These are phyloP conservation scores for Dinothrombium tinctorium DNA, from an alignment of 1,140 invertebrate species.

Conservation along the genomic window DNA sequence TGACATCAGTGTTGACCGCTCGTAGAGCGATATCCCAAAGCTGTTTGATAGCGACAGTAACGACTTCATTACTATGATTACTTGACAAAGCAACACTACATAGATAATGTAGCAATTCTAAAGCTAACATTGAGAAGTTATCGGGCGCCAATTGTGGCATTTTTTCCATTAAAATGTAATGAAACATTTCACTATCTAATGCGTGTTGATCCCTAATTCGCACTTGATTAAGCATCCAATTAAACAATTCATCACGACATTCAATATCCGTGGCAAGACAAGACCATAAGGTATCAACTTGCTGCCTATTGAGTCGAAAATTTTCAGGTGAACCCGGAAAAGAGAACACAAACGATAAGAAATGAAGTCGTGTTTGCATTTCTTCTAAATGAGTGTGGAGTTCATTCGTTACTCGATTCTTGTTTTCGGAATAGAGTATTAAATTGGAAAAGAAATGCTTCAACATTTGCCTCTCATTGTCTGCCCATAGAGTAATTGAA, in stretches of 20 bases:
- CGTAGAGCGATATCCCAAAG: slow-evolving; percentile 73
- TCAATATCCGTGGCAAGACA: slow-evolving; percentile 57
- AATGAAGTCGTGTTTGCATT: slow-evolving; percentile 66
- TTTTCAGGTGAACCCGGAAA: slow-evolving; percentile 59
- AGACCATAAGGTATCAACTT: slow-evolving; percentile 69
- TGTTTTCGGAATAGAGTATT: slow-evolving; percentile 18
- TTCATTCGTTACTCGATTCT: not conserved
- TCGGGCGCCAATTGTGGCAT: slow-evolving; percentile 63
- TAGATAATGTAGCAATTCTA: slow-evolving; percentile 69
- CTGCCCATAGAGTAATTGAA: slow-evolving; percentile 41
- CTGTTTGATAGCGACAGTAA: slow-evolving; percentile 49
- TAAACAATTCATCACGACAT: slow-evolving; percentile 69
- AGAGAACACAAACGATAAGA: slow-evolving; percentile 76
- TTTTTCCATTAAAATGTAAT: slow-evolving; percentile 66
- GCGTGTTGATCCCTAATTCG: slow-evolving; percentile 44
- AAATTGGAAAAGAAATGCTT: slow-evolving; percentile 66
- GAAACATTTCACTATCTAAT: slow-evolving; percentile 52
- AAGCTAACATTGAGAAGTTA: slow-evolving; percentile 65
- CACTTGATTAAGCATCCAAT: slow-evolving; percentile 67
- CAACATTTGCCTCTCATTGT: slow-evolving; percentile 71
- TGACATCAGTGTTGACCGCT: slow-evolving; percentile 72
- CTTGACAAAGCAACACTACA: slow-evolving; percentile 42
- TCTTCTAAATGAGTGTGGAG: slow-evolving; percentile 61
- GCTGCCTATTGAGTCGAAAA: slow-evolving; percentile 56
- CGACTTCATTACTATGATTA: not conserved